Evolutionary conservation across 1,140 invertebrate genomes (phyloP), one percentile per base, ranked within the genome.

Genomic region (Laupala kohalensis): DNA sequence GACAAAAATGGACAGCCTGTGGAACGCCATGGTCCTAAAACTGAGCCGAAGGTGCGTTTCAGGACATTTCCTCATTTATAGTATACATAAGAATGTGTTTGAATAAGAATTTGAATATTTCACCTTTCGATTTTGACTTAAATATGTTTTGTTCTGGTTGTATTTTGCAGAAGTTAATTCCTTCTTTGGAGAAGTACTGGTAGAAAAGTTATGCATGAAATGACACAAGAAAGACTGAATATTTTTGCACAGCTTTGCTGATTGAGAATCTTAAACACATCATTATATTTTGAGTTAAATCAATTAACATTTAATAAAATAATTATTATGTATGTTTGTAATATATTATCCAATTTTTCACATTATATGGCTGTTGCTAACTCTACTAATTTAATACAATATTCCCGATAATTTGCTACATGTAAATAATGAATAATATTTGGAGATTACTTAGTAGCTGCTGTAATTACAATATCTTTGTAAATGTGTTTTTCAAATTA

Each of bases 1-100:
- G 87, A 97, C 79, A 93, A 89, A 78, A 82, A 96, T 68, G 96
- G 96, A 4, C 81, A 91, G 65, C 91, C 92, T 0, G 88, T 97
- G 0, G 88, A 90, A 74, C 84, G 95, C 77, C 92, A 92, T 80
- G 87, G 86, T 12, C 92, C 94, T 0, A 88, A 84, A 66, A 87
- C 85, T 1, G 87, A 92, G 77, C 94, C 95, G 0, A 81, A 85
- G 70, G 85, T 85, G 79, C 81, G 79, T 78, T 6, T 37, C 19
- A 23, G 28, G 3, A 29, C 9, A 5, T 67, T 28, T 15, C 25
- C 27, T 19, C 4, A 4, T 19, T 53, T 1, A 4, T 13, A 2
- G 9, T 53, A 4, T 4, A 53, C 9, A 53, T 53, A 53, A 53
- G 9, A 13, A 53, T 9, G 19, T 4, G 4, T 4, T 2, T 53